Conservation (phyloP, 2,113 vertebrate species). For the Numida meleagris region DNA sequence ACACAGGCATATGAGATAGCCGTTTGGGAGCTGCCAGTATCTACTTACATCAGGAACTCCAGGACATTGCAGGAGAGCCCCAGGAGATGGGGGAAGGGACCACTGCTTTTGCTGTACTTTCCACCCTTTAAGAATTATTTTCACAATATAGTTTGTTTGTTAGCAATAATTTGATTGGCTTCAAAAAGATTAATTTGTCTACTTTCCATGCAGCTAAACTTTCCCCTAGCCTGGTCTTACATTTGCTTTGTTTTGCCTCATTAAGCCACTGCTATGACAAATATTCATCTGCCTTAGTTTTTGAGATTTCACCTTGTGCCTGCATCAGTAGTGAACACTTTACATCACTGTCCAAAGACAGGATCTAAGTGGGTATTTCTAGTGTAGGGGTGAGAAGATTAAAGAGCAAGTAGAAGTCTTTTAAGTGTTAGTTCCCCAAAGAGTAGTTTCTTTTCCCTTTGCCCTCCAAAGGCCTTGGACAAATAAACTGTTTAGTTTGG, state of each 20-base stretch:
- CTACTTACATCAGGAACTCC: not conserved
- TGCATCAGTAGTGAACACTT: not conserved
- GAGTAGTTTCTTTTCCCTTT: not conserved
- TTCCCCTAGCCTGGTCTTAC: constrained; percentile 3
- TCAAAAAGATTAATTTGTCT: not conserved
- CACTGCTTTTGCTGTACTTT: not conserved
- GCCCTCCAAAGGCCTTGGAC: not conserved
- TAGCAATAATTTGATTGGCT: not conserved
- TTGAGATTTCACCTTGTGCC: not conserved
- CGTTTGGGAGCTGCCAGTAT: not conserved
- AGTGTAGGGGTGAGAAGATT: not conserved
- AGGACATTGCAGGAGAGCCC: not conserved
- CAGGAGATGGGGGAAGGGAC: not conserved
- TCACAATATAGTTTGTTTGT: not conserved
- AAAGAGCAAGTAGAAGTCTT: not conserved
- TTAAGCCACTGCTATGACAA: not conserved
- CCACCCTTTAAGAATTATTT: not conserved
- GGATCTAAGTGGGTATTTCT: not conserved
- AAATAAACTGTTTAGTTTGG: not conserved
- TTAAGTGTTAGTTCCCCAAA: not conserved
- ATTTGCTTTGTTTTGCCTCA: not conserved
- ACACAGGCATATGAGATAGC: not conserved
- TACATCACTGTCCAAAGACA: not conserved
- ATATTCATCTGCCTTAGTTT: not conserved
- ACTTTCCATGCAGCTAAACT: not conserved